A percentile compares a stretch with the other conserved stretches of the same genome.
phyloP scores from a whole-genome alignment of 2,888 invertebrate genomes.

The Lochmaea crataegi region DNA sequence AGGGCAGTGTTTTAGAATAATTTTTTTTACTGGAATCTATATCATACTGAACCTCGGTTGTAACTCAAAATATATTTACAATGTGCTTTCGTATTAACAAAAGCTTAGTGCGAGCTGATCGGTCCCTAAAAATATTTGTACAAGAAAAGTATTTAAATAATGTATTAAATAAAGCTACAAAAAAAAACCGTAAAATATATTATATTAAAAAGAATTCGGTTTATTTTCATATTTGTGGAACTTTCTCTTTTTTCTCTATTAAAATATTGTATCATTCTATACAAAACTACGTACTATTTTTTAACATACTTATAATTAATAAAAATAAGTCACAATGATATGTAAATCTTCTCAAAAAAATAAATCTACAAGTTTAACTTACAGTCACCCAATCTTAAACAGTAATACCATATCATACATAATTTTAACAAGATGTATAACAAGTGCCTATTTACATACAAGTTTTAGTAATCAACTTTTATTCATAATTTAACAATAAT shows the following conservation, averaged over 20 bases:
- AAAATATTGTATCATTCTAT: not conserved
- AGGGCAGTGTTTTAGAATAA: not conserved
- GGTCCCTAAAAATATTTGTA: slow-evolving; percentile 42
- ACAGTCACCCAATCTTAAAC: not conserved
- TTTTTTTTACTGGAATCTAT: not conserved
- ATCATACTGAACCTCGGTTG: not conserved
- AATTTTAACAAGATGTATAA: slow-evolving; percentile 11
- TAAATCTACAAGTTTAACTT: slow-evolving; percentile 8
- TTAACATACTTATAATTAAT: not conserved
- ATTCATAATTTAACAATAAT: not conserved
- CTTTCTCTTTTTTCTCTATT: too few species aligned
- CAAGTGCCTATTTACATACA: slow-evolving; percentile 19
- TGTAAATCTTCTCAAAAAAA: slow-evolving; percentile 1
- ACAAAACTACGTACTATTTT: slow-evolving; percentile 9
- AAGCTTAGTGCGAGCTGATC: slow-evolving; percentile 27
- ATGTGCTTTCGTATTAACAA: not conserved
- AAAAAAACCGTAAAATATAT: not conserved
- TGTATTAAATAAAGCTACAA: not conserved
- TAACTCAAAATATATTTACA: not conserved
- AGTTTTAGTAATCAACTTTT: not conserved
- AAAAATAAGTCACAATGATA: slow-evolving; percentile 5
- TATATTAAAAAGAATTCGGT: too few species aligned
- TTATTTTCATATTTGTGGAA: too few species aligned
- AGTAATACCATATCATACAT: not conserved
- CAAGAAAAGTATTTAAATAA: slow-evolving; percentile 16